Evolutionary conservation across 2,888 invertebrate genomes (phyloP), one percentile per base, ranked within the genome.

Genomic region (Branchipolynoe longqiensis): DNA sequence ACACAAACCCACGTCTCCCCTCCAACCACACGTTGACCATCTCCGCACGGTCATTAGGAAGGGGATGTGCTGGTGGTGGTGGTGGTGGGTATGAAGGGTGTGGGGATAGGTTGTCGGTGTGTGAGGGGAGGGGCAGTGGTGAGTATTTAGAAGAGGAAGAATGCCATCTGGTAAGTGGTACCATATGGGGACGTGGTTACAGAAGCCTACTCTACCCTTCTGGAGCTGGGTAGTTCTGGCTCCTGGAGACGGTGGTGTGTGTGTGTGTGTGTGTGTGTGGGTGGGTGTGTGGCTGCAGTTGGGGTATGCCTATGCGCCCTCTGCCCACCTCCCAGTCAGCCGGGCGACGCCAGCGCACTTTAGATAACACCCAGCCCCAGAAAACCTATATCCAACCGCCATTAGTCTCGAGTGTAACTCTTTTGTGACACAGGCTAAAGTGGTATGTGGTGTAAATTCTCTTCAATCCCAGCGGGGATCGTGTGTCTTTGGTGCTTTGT

Each of bases 141-240:
- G 41, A 48, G 54, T 78, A 78, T 78, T 78, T 78, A 78, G 78
- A 78, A 78, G 74, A 12, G 48, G 31, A 41, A 78, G 48, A 78
- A 78, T 78, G 78, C 78, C 78, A 18, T 6, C 48, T n/a, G 28
- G 41, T 78, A 78, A 78, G 78, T 78, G 78, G 78, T 41, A 78
- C 78, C 78, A 78, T 78, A 78, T 78, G 78, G 78, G 78, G 41
- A 41, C 48, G 78, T 28, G 78, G 78, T 31, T 69, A 69, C 69
- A 69, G 69, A 3, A 62, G 18, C n/a, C n/a, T n/a, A n/a, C n/a
- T n/a, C n/a, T n/a, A n/a, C n/a, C n/a, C n/a, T n/a, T n/a, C n/a
- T n/a, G n/a, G n/a, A n/a, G n/a, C n/a, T n/a, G n/a, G n/a, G n/a
- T n/a, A n/a, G n/a, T n/a, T n/a, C n/a, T n/a, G n/a, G n/a, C n/a